Evolutionary conservation across 2,888 invertebrate genomes (phyloP).

Genomic region (Cylloceria caligata): DNA sequence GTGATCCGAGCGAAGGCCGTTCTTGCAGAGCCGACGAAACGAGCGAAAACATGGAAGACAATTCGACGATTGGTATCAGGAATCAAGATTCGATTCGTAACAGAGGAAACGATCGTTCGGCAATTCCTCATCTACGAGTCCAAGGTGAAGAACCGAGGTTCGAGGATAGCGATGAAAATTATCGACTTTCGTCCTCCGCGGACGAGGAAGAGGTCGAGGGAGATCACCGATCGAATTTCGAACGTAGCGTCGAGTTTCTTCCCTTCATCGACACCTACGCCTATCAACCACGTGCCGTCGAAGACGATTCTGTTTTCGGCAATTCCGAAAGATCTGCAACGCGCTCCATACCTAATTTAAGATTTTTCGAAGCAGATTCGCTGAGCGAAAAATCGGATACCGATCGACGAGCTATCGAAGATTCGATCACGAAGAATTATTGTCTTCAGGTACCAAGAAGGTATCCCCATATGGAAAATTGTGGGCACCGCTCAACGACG

Average conservation of each 20-base stretch:
- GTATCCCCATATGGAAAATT: conserved; percentile 45
- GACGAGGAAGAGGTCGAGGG: conserved; percentile 22
- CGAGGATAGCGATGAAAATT: conserved; percentile 13
- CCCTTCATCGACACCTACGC: conserved; percentile 67
- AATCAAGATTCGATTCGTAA: neutral
- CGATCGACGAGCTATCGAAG: conserved; percentile 14
- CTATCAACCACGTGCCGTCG: conserved; percentile 34
- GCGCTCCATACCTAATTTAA: conserved; percentile 61
- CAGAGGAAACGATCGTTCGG: neutral
- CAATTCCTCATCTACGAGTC: conserved; percentile 30
- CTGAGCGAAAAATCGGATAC: conserved; percentile 31
- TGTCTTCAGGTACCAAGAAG: conserved; percentile 67
- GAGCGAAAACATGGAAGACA: conserved; percentile 34
- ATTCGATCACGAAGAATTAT: conserved; percentile 42
- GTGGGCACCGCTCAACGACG: neutral
- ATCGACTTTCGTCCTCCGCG: neutral
- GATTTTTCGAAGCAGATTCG: conserved; percentile 57
- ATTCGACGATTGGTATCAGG: conserved; percentile 17
- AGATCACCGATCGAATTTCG: conserved; percentile 57
- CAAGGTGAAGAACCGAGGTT: conserved; percentile 20
- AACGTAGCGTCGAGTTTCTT: conserved; percentile 64
- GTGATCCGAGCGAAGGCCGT: conserved; percentile 78
- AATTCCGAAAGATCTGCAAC: conserved; percentile 10
- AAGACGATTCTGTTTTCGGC: conserved; percentile 31
- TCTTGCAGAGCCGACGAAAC: conserved; percentile 67